A percentile compares a stretch with the other conserved stretches of the same genome.
Conservation (phyloP, 2,797 vertebrate species). For the Hydrophis major region DNA sequence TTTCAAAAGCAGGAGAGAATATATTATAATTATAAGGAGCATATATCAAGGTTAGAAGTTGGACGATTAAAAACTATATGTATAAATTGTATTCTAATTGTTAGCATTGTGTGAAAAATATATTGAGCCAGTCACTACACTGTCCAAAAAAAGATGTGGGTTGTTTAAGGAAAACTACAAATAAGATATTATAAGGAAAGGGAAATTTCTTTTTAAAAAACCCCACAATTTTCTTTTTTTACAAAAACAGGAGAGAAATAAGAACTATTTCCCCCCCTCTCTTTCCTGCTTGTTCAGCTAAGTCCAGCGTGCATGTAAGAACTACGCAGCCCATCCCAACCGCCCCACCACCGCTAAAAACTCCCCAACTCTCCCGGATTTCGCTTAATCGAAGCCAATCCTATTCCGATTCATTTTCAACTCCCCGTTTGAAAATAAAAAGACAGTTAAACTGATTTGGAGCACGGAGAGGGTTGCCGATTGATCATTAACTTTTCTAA, state of each 20-base stretch:
- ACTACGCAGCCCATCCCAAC: neutral
- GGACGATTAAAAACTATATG: too few species aligned
- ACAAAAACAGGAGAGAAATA: neutral
- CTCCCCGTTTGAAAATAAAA: neutral
- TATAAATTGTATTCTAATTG: too few species aligned
- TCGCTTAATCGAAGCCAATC: neutral
- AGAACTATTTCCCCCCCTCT: fast-evolving
- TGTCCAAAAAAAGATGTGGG: too few species aligned
- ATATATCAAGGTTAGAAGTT: too few species aligned
- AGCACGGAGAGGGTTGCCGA: neutral
- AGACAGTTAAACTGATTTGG: neutral
- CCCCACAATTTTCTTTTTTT: neutral
- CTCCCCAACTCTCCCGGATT: too few species aligned
- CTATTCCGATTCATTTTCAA: neutral
- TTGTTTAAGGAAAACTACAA: too few species aligned
- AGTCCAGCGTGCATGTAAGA: neutral
- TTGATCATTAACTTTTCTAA: conserved; percentile 10
- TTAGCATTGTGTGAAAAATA: too few species aligned
- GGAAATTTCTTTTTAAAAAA: too few species aligned
- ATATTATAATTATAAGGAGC: too few species aligned
- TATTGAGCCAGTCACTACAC: too few species aligned
- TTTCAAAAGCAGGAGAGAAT: neutral
- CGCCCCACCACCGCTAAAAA: neutral
- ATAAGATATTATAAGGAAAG: too few species aligned
- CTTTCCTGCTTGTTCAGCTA: neutral